Evolutionary conservation across 2,888 invertebrate species (phyloP), one percentile per base, ranked within the genome.

Genomic region (Orthosia cruda): DNA sequence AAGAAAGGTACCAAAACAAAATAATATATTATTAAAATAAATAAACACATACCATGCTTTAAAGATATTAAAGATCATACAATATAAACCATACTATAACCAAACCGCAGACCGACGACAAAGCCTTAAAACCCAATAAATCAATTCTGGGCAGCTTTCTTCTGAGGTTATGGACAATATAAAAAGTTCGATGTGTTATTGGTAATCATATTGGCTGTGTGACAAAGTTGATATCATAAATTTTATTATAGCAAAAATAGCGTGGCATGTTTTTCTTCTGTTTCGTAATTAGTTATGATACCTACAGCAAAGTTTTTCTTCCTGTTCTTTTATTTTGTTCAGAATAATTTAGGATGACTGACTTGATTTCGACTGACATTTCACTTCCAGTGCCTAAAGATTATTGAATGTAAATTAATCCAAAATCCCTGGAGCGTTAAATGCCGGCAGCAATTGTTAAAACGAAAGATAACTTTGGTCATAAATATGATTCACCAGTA

Each of bases 331-430:
- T 26, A 52, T 54, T 71, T 70, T 63, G 13, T 63, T 71, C 32
- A 26, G 26, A 26, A 62, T 59, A 68, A 68, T 55, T 65, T 26
- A 15, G 12, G 20, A 12, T 55, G 20, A 15, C n/a, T n/a, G n/a
- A n/a, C n/a, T n/a, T n/a, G n/a, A n/a, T n/a, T n/a, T 64, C 18
- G 7, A 7, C 68, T 69, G 32, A 58, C 32, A 40, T 62, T 64
- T 67, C 32, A 3, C 12, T 62, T 45, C 32, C 40, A 69, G 32
- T 68, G n/a, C 68, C 18, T 50, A 59, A 54, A 64, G 57, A 58
- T 70, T 59, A 71, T 59, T 71, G 55, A 61, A 84, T 72, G 69
- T 72, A 75, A 84, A 83, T 74, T 75, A 75, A 71, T 80, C 67
- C 58, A 75, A 71, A 84, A 52, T 70, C 61, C 47, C 20, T 47